Base-by-base conservation (phyloP, 2,797 vertebrate genomes). In the Falco berigora region DNA sequence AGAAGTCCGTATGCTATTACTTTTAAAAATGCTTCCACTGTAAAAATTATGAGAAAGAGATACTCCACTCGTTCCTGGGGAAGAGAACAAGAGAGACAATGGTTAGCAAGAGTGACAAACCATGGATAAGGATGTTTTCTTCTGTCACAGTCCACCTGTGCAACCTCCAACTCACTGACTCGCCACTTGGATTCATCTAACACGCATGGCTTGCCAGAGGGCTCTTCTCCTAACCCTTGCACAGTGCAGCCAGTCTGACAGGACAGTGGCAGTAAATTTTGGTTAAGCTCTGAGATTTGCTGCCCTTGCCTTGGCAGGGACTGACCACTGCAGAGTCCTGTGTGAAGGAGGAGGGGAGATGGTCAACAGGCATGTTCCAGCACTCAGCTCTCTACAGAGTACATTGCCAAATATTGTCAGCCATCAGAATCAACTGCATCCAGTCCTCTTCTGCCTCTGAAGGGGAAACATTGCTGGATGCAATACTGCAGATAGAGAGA, bases 11-110 rank as follows among this genome's bases (percentile, higher is more conserved):
- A 99, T 50, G 99, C 99, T 98, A 99, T 99, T 97, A 99, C 99
- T 99, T 99, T 99, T 97, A 99, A 98, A 98, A 99, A 99, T 89
- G 99, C 99, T 98, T 99, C 99, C 98, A 99, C 99, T 71, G 99
- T 99, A 98, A 99, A 99, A 98, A 99, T 99, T 98, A 99, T 99
- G 98, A 99, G 99, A 98, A 99, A 99, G 97, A 99, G 98, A 98
- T 99, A 99, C 98, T 99, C 99, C 98, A 99, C 99, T 87, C 98
- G 99, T 98, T 99, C 99, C 99, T 99, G 96, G 61, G 76, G 96
- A 96, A 95, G 64, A 98, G 88, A 97, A 92, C 93, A 95, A 97
- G 64, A 98, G 93, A 95, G 38, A 94, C 23, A 76, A 62, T 0
- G 12, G 85, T 97, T 97, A 97, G 86, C 1, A 19, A 4, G 49